phyloP scores from a whole-genome alignment of 2,888 invertebrate species.

The Dryobota labecula region DNA sequence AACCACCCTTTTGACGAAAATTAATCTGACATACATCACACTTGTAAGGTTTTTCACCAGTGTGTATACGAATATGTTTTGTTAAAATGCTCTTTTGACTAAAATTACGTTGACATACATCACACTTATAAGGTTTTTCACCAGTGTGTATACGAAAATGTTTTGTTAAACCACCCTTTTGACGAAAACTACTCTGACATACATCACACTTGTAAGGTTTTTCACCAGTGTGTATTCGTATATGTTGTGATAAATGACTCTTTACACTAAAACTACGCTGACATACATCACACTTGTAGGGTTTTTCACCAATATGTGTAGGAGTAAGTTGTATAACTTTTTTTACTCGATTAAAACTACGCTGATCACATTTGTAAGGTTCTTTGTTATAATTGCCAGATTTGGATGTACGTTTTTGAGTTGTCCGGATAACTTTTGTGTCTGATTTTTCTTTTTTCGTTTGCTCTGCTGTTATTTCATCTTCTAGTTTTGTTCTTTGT shows the following conservation, averaged over 20 bases:
- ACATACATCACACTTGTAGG: not conserved
- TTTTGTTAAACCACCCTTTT: no score
- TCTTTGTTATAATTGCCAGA: not conserved
- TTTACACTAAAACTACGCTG: no score
- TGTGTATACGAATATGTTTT: not conserved
- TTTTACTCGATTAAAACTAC: not conserved
- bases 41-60: not conserved
- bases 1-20: no score
- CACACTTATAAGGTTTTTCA: not conserved
- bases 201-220: not conserved
- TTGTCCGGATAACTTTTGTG: not conserved
- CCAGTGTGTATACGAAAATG: no score
- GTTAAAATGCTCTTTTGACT: not conserved
- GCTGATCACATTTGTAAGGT: not conserved
- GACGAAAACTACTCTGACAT: no score
- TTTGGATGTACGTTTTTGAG: not conserved
- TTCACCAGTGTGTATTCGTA: not conserved
- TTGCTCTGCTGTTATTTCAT: not conserved
- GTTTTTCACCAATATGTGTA: not conserved
- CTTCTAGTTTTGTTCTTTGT: not conserved
- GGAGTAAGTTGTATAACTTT: not conserved
- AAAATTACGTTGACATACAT: not conserved
- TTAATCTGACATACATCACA: no score
- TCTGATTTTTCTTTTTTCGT: not conserved
- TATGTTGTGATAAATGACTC: not conserved